These are phyloP conservation scores for Amphibalanus amphitrite DNA, from an alignment of 1,140 invertebrate species.

Conservation along the genomic window DNA sequence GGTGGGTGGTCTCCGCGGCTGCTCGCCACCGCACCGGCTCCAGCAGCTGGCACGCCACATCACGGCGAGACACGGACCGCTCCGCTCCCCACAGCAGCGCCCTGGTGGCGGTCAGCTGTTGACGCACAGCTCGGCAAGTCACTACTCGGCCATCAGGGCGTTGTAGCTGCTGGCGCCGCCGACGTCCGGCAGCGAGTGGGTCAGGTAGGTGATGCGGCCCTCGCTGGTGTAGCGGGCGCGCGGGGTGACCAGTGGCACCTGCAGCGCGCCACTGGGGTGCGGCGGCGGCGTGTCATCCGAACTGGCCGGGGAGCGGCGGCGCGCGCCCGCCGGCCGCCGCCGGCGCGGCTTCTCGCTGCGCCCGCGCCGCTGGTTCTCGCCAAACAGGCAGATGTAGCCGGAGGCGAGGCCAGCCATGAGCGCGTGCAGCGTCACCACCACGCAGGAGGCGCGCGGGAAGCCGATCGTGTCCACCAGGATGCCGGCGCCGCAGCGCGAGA, in stretches of 20 bases:
- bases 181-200: neutral
- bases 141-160: neutral
- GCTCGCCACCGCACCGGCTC: no score
- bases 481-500: constrained; percentile 21
- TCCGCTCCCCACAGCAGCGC: no score
- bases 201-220: neutral
- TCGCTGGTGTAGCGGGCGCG: neutral
- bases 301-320: neutral
- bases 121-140: no score
- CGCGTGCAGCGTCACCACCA: constrained; percentile 18
- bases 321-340: no score
- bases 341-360: neutral
- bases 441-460: constrained; percentile 17
- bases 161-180: neutral
- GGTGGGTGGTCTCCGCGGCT: no score
- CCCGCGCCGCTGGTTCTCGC: no score
- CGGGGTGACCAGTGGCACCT: neutral
- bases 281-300: neutral
- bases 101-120: no score
- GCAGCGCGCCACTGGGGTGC: neutral
- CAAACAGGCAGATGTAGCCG: neutral
- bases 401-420: constrained; percentile 7
- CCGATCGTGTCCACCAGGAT: constrained; percentile 20
- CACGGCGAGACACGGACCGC: no score
- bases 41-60: no score